Conservation (phyloP, 2,888 invertebrate species). For the Zeuzera pyrina region DNA sequence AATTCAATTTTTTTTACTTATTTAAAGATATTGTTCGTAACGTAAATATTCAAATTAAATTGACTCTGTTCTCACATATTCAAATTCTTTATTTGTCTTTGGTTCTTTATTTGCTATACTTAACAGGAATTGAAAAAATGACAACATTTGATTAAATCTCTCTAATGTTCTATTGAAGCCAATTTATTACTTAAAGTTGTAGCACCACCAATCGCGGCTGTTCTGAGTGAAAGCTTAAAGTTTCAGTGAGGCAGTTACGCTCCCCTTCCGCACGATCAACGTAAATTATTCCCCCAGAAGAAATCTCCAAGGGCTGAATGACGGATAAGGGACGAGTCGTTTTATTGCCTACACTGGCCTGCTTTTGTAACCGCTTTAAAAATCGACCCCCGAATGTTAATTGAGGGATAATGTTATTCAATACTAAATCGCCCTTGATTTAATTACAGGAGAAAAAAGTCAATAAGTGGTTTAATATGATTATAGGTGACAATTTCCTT, state of each 20-base stretch:
- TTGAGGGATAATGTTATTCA: slow-evolving; percentile 66
- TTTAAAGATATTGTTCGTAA: too few relatives aligned
- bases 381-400: slow-evolving; percentile 63
- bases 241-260: slow-evolving; percentile 69
- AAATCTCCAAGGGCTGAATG: slow-evolving; percentile 70
- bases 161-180: slow-evolving; percentile 38
- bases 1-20: too few relatives aligned
- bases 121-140: slow-evolving; percentile 6
- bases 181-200: slow-evolving; percentile 64
- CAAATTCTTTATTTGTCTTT: too few relatives aligned
- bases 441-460: slow-evolving; percentile 36
- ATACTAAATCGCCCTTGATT: slow-evolving; percentile 46
- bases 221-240: slow-evolving; percentile 70
- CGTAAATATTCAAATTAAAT: too few relatives aligned
- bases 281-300: slow-evolving; percentile 71
- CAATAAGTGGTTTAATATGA: slow-evolving; percentile 17
- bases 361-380: slow-evolving; percentile 55
- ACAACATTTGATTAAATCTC: too few relatives aligned
- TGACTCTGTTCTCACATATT: too few relatives aligned
- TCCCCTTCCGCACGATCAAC: slow-evolving; percentile 68
- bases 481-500: too few relatives aligned
- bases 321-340: slow-evolving; percentile 68
- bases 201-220: slow-evolving; percentile 59
- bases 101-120: too few relatives aligned
- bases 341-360: slow-evolving; percentile 64